Conservation (phyloP, 2,113 vertebrate genomes). For the Panthera tigris region DNA sequence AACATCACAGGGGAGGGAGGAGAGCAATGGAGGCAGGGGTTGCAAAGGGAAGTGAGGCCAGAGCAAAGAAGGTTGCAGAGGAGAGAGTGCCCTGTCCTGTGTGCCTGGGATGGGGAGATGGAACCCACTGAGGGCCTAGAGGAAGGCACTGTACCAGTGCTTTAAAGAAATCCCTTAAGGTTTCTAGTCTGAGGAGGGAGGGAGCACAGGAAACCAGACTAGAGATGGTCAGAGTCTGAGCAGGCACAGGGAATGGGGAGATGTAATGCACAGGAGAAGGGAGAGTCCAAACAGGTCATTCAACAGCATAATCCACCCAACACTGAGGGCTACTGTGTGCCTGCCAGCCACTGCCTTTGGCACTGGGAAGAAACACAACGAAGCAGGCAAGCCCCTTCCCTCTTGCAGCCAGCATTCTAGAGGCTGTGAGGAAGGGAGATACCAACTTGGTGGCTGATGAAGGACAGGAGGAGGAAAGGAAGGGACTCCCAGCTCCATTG, state of each 20-base stretch:
- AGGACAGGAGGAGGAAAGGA: neutral
- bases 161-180: neutral
- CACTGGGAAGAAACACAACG: rapidly evolving
- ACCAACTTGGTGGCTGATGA: neutral
- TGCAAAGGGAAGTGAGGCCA: neutral
- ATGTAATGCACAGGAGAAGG: neutral
- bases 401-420: neutral
- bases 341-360: neutral
- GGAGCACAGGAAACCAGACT: neutral
- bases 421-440: neutral
- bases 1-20: no score
- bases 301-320: rapidly evolving
- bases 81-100: neutral
- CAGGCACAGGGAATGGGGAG: neutral
- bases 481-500: rapidly evolving
- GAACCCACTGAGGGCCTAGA: neutral
- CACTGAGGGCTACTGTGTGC: rapidly evolving
- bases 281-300: neutral
- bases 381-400: no score
- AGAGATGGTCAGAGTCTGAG: neutral
- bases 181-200: neutral
- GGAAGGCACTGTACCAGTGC: neutral
- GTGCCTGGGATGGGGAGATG: neutral
- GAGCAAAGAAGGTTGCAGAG: neutral
- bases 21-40: neutral